These are phyloP conservation scores for Scaptodrosophila lebanonensis DNA, from an alignment of 1,140 invertebrate genomes.

Conservation along the genomic window DNA sequence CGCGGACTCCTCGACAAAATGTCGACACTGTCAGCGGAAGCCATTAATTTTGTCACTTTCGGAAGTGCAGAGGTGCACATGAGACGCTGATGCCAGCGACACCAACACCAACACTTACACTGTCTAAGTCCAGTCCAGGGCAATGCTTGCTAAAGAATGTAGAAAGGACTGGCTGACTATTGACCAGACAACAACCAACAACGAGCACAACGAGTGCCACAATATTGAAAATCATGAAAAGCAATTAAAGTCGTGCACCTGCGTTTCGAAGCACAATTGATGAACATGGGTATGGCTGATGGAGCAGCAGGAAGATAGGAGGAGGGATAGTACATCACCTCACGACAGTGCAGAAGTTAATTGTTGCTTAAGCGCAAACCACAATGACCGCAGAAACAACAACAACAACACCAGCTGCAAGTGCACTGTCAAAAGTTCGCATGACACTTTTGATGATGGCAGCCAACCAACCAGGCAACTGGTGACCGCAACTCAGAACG, in stretches of 20 bases:
- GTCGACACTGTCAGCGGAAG: constrained; percentile 61
- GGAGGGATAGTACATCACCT: constrained; percentile 21
- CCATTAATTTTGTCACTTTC: constrained; percentile 76
- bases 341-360: constrained; percentile 55
- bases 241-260: constrained; percentile 64
- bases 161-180: constrained; percentile 16
- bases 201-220: constrained; percentile 13
- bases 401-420: constrained; percentile 12
- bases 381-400: constrained; percentile 46
- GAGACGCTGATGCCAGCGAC: constrained; percentile 13
- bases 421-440: constrained; percentile 31
- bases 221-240: constrained; percentile 64
- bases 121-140: too few relatives aligned
- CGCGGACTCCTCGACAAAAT: constrained; percentile 60
- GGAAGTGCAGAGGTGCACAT: constrained; percentile 46
- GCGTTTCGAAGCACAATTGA: constrained; percentile 18
- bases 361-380: constrained; percentile 55
- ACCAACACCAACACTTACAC: neutral
- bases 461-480: too few relatives aligned
- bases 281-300: too few relatives aligned
- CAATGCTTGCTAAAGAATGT: too few relatives aligned
- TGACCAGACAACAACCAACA: constrained; percentile 29
- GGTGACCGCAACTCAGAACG: constrained; percentile 4
- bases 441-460: constrained; percentile 42
- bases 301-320: neutral